These are phyloP conservation scores for Poeciliopsis occidentalis DNA, from an alignment of 2,113 vertebrate genomes.

Conservation along the genomic window DNA sequence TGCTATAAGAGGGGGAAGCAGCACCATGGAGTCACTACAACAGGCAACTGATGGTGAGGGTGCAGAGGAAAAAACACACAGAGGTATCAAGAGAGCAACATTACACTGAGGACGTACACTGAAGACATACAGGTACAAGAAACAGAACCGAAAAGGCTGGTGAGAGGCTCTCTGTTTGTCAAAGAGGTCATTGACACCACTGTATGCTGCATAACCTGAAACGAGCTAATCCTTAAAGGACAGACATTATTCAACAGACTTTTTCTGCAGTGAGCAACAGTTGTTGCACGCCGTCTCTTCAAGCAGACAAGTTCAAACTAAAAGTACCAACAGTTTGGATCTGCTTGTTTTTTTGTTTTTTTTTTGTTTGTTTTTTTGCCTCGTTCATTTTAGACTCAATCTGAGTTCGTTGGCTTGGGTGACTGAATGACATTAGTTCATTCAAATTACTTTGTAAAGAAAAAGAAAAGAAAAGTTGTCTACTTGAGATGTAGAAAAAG, in stretches of 20 bases:
- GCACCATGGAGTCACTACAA: slow-evolving; percentile 80
- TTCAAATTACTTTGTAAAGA: slow-evolving; percentile 39
- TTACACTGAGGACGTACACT: slow-evolving; percentile 69
- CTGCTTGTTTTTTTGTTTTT: neutral
- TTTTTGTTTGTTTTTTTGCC: neutral
- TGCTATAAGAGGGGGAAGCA: slow-evolving; percentile 63
- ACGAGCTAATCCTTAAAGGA: slow-evolving; percentile 45
- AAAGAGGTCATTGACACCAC: slow-evolving; percentile 50
- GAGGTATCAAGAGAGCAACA: slow-evolving; percentile 78
- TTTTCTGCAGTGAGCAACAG: slow-evolving; percentile 11
- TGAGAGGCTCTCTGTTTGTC: slow-evolving; percentile 55
- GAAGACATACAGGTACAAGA: slow-evolving; percentile 65
- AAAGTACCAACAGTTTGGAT: slow-evolving; percentile 18
- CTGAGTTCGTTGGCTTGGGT: slow-evolving; percentile 17
- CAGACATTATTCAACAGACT: slow-evolving; percentile 40
- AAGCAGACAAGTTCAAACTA: slow-evolving; percentile 20
- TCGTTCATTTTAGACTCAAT: slow-evolving; percentile 25
- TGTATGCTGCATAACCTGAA: slow-evolving; percentile 34
- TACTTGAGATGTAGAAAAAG: slow-evolving; percentile 56
- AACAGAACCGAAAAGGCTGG: slow-evolving; percentile 51
- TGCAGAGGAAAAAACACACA: slow-evolving; percentile 74
- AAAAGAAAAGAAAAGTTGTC: slow-evolving; percentile 26
- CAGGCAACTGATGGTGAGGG: slow-evolving; percentile 85
- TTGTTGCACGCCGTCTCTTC: slow-evolving; percentile 7
- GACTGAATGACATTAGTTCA: slow-evolving; percentile 38